These are phyloP conservation scores for Pseudolycoriella hygida DNA, from an alignment of 2,888 invertebrate genomes.

Conservation along the genomic window DNA sequence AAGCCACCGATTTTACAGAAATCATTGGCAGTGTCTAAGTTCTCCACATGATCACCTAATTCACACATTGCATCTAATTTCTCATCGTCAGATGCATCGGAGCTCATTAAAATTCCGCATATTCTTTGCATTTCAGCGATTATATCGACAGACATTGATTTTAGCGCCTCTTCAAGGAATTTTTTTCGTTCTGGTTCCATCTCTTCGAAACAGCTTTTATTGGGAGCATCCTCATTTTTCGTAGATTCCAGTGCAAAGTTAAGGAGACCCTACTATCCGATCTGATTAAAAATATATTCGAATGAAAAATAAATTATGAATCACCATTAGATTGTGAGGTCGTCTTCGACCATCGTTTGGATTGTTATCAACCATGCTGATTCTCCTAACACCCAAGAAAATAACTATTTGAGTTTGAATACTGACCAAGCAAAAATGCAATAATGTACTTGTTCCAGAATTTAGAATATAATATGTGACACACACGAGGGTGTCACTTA, in stretches of 20 bases:
- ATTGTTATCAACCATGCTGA: too few species aligned
- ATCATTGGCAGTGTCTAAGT: slow-evolving; percentile 67
- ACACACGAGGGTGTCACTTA: too few species aligned
- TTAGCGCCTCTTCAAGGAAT: slow-evolving; percentile 40
- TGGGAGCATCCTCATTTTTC: slow-evolving; percentile 37
- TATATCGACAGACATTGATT: slow-evolving; percentile 50
- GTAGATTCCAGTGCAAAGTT: slow-evolving; percentile 53
- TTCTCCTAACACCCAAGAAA: too few species aligned
- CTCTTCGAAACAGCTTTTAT: slow-evolving; percentile 26
- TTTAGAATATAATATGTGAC: too few species aligned
- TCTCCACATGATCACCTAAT: slow-evolving; percentile 49
- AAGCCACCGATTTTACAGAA: slow-evolving; percentile 75
- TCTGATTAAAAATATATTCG: too few species aligned
- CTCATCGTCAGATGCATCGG: slow-evolving; percentile 32
- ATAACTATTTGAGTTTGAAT: too few species aligned
- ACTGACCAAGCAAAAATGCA: too few species aligned
- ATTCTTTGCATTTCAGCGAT: slow-evolving; percentile 44
- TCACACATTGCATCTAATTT: slow-evolving; percentile 46
- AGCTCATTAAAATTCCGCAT: slow-evolving; percentile 37
- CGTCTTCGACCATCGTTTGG: too few species aligned
- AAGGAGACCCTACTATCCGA: slow-evolving; percentile 45
- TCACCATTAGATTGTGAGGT: too few species aligned
- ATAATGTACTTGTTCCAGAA: too few species aligned
- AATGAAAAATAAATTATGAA: too few species aligned
- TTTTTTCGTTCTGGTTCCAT: slow-evolving; percentile 43